Evolutionary conservation across 2,888 invertebrate species (phyloP).

Genomic region (Tethea ocularis): DNA sequence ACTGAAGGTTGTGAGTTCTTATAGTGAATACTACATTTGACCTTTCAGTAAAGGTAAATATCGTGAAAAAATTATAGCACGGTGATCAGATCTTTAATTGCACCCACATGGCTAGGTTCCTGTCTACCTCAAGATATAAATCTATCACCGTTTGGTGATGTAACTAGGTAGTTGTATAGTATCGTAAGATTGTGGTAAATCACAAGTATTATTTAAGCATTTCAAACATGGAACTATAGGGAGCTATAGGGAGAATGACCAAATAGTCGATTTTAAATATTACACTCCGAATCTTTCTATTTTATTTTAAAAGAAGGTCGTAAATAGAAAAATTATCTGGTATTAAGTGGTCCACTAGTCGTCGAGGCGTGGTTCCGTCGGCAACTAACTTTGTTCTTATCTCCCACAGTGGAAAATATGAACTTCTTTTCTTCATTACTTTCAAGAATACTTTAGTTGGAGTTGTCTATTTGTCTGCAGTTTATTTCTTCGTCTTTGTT

Average conservation of each 20-base stretch:
- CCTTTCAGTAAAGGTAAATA: too few species aligned
- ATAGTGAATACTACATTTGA: too few species aligned
- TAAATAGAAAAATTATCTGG: conserved; percentile 1
- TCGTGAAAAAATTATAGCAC: too few species aligned
- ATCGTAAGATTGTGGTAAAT: too few species aligned
- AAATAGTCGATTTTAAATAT: not conserved
- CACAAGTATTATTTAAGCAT: too few species aligned
- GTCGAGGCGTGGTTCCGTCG: conserved; percentile 1
- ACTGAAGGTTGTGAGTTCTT: too few species aligned
- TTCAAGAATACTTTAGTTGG: not conserved
- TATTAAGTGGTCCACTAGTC: conserved; percentile 1
- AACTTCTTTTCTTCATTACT: conserved; percentile 18
- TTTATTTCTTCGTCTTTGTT: conserved; percentile 1
- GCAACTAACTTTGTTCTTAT: conserved; percentile 27
- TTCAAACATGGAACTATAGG: not conserved
- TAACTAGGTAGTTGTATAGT: too few species aligned
- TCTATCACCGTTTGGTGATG: too few species aligned
- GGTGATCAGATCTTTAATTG: too few species aligned
- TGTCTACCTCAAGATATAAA: too few species aligned
- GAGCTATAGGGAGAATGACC: not conserved
- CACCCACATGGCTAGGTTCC: too few species aligned
- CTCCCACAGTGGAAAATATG: conserved; percentile 23
- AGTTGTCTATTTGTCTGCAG: conserved; percentile 1
- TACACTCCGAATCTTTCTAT: not conserved
- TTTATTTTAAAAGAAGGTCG: not conserved